Percentiles rank a stretch among this genome's conserved stretches.
Conservation (phyloP, 2,797 vertebrate genomes). For the Schizopygopsis malacanthus region DNA sequence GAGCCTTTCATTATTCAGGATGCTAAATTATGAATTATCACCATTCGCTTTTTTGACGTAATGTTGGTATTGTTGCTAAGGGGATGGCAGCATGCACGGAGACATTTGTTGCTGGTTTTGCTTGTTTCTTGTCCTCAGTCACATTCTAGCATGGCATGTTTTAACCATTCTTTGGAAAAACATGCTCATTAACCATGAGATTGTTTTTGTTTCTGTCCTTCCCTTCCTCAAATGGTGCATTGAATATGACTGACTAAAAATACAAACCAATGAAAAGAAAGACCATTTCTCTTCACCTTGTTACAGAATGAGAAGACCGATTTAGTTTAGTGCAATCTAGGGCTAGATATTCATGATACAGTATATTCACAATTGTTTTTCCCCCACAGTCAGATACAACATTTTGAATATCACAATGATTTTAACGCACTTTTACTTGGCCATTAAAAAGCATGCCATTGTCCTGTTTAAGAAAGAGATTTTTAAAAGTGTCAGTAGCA, state of each 20-base stretch:
- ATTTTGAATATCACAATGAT: neutral
- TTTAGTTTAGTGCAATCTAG: neutral
- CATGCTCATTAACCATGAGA: conserved; percentile 23
- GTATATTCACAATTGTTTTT: neutral
- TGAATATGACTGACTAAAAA: neutral
- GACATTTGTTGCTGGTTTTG: conserved; percentile 1
- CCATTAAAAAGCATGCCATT: neutral
- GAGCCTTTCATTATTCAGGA: conserved; percentile 35
- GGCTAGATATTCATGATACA: neutral
- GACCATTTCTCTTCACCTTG: neutral
- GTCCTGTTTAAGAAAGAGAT: neutral
- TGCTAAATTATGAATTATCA: conserved; percentile 45
- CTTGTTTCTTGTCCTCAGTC: conserved; percentile 19
- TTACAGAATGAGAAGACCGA: neutral
- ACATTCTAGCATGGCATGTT: neutral
- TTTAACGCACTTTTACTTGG: neutral
- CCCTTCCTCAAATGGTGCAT: neutral
- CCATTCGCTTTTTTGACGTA: conserved; percentile 15
- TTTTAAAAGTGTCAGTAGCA: neutral
- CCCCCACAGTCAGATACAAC: neutral
- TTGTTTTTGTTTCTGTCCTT: conserved; percentile 14
- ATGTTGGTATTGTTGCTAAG: conserved; percentile 12
- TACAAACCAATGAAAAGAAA: neutral
- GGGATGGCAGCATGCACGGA: neutral
- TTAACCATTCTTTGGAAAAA: neutral